Conservation (phyloP, 2,113 vertebrate species). For the Campylomormyrus numenius region DNA sequence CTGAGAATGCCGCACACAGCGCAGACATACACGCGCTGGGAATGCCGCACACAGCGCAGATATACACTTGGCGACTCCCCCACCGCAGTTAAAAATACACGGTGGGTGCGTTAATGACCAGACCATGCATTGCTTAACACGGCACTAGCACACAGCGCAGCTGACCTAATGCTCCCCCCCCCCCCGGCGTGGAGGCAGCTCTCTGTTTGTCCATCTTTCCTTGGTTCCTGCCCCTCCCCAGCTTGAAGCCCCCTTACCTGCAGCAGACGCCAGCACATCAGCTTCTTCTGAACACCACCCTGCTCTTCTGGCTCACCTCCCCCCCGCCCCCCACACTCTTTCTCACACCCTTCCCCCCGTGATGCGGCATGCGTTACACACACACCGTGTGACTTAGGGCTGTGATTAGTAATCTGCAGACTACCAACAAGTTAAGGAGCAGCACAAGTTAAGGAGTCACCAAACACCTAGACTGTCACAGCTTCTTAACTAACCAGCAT, state of each 20-base stretch:
- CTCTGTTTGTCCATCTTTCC: background rate
- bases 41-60: no score
- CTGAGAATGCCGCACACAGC: no score
- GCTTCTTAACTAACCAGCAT: background rate
- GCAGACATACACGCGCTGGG: no score
- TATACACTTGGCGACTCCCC: no score
- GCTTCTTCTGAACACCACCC: background rate
- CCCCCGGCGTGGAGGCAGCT: background rate
- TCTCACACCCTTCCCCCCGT: background rate
- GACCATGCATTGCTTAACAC: no score
- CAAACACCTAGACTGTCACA: background rate
- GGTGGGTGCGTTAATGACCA: no score
- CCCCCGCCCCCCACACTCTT: background rate
- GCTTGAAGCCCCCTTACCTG: background rate
- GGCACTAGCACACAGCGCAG: no score
- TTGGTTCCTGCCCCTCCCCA: background rate
- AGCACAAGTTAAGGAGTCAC: background rate
- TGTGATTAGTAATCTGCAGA: background rate
- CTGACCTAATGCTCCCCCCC: no score
- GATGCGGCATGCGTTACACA: background rate
- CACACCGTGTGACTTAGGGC: background rate
- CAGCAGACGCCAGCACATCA: background rate
- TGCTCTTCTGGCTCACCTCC: constrained; percentile 4
- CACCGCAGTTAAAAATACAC: no score
- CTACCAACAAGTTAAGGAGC: background rate